These are phyloP conservation scores for Dasysyrphus tricinctus DNA, from an alignment of 2,888 invertebrate species.

Conservation along the genomic window DNA sequence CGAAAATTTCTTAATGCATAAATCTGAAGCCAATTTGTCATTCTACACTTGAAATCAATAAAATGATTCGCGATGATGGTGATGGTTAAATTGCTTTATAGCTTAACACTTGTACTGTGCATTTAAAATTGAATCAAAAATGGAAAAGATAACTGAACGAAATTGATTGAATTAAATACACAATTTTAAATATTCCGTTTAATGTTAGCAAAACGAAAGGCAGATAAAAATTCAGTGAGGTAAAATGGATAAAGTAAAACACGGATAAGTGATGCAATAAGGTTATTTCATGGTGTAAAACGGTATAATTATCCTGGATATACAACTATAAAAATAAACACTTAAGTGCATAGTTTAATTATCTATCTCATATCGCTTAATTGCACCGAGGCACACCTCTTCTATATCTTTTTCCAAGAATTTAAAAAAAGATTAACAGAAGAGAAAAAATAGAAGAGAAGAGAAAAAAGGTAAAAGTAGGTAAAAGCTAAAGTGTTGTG, in stretches of 20 bases:
- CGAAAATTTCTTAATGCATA: not conserved
- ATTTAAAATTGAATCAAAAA: slow-evolving; percentile 5
- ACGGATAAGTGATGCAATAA: not conserved
- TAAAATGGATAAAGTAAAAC: not conserved
- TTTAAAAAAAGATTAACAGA: no score
- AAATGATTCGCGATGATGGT: not conserved
- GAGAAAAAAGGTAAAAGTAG: no score
- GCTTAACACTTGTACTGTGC: not conserved
- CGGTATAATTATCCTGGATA: no score
- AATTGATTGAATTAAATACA: slow-evolving; percentile 23
- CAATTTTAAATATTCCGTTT: no score
- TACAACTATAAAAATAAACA: not conserved
- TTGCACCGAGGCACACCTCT: no score
- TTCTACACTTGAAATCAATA: not conserved
- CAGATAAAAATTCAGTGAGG: not conserved
- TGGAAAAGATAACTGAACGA: not conserved
- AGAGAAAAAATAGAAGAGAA: no score
- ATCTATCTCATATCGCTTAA: no score
- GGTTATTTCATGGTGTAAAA: no score
- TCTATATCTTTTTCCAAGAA: no score
- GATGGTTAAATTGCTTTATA: not conserved
- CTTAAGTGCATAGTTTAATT: no score
- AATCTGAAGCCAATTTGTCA: not conserved
- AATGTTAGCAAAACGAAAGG: not conserved
- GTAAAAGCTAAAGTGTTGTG: no score